Evolutionary conservation across 2,797 vertebrate species (phyloP), one percentile per base, ranked within the genome.

Genomic region (Sternarchorhynchus goeldii): DNA sequence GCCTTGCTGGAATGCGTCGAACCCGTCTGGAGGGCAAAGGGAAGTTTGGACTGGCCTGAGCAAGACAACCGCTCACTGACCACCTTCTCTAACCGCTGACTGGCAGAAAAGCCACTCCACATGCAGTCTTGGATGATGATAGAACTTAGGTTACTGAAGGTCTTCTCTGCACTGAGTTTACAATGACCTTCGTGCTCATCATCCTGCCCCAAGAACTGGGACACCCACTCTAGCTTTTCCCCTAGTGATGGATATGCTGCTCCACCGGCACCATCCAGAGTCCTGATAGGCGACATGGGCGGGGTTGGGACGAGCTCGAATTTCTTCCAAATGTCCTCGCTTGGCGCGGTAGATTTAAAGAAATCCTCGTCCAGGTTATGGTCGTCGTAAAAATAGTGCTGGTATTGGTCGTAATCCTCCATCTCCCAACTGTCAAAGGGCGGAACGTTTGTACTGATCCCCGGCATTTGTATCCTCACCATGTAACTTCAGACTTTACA

Each of bases 261-360:
- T 76, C 85, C 91, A 87, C 90, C 90, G 21, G 88, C 85, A 73
- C 89, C 93, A 69, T 95, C 94, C 14, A 88, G 87, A 14, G 87
- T 78, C 86, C 93, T 92, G 83, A 93, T 89, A 0, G 96, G 95
- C 58, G 95, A 96, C 89, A 93, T 90, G 86, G 96, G 95, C 91
- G 96, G 86, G 94, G 96, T 88, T 92, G 96, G 91, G 79, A 98
- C 95, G 85, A 98, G 93, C 90, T 99, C 96, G 84, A 99, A 98
- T 93, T 98, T 99, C 92, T 99, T 98, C 97, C 97, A 99, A 85
- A 99, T 98, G 87, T 99, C 97, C 90, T 97, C 97, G 78, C 96
- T 97, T 84, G 96, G 96, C 8, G 96, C 96, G 2, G 95, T 96
- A 81, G 95, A 97, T 88, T 95, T 96, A 87, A 96, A 96, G 86